Percentiles rank a stretch among this genome's conserved stretches.
phyloP scores from a whole-genome alignment of 2,113 vertebrate genomes.

The Hystrix brachyura region DNA sequence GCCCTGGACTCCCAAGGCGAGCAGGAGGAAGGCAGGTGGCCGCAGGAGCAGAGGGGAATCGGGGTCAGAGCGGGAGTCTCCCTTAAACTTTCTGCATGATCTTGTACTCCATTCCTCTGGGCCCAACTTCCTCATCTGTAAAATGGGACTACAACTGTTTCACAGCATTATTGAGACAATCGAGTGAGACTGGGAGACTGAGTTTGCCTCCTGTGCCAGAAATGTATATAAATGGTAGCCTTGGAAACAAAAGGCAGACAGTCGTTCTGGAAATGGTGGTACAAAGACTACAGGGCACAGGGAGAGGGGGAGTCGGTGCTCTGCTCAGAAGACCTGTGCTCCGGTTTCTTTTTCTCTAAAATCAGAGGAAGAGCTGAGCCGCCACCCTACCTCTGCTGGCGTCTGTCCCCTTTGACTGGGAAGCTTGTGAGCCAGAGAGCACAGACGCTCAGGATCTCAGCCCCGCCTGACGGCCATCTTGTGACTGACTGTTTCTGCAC shows the following conservation, averaged over 20 bases:
- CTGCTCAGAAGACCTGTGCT: background rate
- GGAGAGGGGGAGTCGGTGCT: accelerated
- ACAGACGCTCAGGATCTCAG: background rate
- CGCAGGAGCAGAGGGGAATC: background rate
- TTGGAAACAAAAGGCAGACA: background rate
- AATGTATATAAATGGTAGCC: background rate
- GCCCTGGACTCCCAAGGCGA: background rate
- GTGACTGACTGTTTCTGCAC: background rate
- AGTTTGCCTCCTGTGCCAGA: background rate
- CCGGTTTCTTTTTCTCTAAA: background rate
- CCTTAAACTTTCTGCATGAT: background rate
- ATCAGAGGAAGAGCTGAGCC: background rate
- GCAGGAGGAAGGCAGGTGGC: background rate
- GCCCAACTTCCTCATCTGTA: background rate
- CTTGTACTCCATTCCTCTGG: background rate
- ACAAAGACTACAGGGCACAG: background rate
- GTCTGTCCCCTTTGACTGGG: too few species aligned
- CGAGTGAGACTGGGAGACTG: background rate
- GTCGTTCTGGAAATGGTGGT: background rate
- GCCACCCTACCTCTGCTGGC: too few species aligned
- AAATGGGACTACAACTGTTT: background rate
- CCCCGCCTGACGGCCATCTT: background rate
- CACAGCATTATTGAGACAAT: background rate
- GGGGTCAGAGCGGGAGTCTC: too few species aligned
- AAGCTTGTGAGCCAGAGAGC: too few species aligned